Conservation (phyloP, 1,140 invertebrate genomes). For the Trichoplusia ni region DNA sequence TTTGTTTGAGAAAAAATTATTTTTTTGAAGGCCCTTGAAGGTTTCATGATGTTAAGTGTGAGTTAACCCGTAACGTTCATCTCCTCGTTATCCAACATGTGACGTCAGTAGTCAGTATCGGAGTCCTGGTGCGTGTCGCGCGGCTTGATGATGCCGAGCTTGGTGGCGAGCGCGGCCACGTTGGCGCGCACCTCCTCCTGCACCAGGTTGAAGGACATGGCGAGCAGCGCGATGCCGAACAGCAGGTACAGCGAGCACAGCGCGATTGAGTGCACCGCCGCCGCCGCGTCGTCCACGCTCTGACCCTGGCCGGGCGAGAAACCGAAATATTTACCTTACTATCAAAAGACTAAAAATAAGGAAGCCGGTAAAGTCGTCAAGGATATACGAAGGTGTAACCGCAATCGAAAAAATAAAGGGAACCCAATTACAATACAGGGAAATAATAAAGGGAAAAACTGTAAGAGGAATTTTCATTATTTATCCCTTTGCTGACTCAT, state of each 20-base stretch:
- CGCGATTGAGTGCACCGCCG: slow-evolving; percentile 91
- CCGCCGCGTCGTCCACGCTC: slow-evolving; percentile 82
- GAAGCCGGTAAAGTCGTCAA: neutral
- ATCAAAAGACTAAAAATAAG: neutral
- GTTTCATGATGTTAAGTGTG: no score
- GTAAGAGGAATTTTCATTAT: no score
- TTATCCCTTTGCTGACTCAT: no score
- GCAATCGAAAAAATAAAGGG: no score
- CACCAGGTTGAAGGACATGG: slow-evolving; percentile 99
- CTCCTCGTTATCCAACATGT: neutral
- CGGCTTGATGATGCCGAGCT: slow-evolving; percentile 93
- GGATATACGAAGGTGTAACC: no score
- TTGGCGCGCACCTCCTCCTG: slow-evolving; percentile 95
- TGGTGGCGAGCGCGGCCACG: slow-evolving; percentile 91
- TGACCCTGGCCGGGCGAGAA: slow-evolving; percentile 46
- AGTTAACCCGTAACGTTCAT: neutral
- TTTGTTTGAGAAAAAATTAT: no score
- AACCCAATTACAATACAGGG: no score
- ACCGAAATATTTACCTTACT: neutral
- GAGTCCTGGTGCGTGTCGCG: slow-evolving; percentile 74
- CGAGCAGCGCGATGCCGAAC: slow-evolving; percentile 97
- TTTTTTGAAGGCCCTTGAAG: no score
- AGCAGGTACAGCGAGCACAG: slow-evolving; percentile 96
- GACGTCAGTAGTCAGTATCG: slow-evolving; percentile 48
- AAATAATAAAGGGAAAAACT: no score